Percentiles rank a stretch among this genome's conserved stretches.
Evolutionary conservation across 2,888 invertebrate genomes (phyloP).

Genomic region (Rotaria socialis): DNA sequence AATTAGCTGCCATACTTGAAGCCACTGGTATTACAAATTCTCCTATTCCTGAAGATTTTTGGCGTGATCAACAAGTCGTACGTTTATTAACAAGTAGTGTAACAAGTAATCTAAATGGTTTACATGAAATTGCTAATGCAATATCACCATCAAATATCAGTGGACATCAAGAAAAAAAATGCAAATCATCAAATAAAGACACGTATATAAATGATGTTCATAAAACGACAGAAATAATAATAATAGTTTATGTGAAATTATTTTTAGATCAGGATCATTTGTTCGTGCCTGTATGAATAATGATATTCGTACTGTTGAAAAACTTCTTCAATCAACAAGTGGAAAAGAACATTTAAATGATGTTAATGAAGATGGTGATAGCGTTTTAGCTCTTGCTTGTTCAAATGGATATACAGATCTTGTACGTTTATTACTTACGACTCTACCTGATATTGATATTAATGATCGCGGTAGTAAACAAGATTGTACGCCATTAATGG

Average conservation of each 20-base stretch:
- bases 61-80: slow-evolving; percentile 23
- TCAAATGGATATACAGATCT: slow-evolving; percentile 43
- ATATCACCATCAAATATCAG: not conserved
- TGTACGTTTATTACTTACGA: slow-evolving; percentile 39
- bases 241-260: too few relatives aligned
- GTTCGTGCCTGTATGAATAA: not conserved
- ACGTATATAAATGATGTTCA: not conserved
- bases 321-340: not conserved
- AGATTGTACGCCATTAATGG: slow-evolving; percentile 93
- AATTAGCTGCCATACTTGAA: slow-evolving; percentile 18
- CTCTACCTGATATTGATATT: slow-evolving; percentile 61
- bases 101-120: slow-evolving; percentile 6
- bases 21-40: slow-evolving; percentile 14
- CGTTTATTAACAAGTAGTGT: slow-evolving; percentile 25
- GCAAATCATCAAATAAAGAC: not conserved
- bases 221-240: too few relatives aligned
- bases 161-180: not conserved
- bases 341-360: slow-evolving; percentile 17
- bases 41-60: slow-evolving; percentile 5
- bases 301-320: not conserved
- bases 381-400: slow-evolving; percentile 42
- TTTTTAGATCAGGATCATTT: not conserved
- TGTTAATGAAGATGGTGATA: slow-evolving; percentile 45
- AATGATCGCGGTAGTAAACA: slow-evolving; percentile 94
- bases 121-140: slow-evolving; percentile 17